A percentile compares a stretch with the other conserved stretches of the same genome.
Evolutionary conservation across 1,140 invertebrate genomes (phyloP).

Genomic region (Pissodes strobi): DNA sequence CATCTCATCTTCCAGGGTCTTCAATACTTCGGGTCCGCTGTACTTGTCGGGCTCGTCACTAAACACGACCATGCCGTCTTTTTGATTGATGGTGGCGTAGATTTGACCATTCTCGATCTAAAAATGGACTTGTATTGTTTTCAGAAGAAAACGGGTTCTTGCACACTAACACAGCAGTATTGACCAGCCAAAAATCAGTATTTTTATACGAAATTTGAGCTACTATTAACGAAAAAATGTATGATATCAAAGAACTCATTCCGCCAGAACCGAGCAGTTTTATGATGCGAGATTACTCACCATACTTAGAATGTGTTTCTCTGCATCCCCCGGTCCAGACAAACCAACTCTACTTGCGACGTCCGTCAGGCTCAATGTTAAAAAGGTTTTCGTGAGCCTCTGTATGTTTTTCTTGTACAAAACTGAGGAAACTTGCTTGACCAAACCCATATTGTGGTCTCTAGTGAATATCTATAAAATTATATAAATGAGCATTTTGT

Average conservation of each 20-base stretch:
- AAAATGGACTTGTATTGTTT: conserved; percentile 23
- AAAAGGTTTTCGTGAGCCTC: conserved; percentile 94
- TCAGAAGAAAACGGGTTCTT: too few species aligned
- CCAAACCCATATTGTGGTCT: conserved; percentile 82
- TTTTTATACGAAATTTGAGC: too few species aligned
- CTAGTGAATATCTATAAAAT: conserved; percentile 70
- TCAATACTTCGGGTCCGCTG: conserved; percentile 84
- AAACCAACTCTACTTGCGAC: conserved; percentile 91
- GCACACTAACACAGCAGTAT: too few species aligned
- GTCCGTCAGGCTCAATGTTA: conserved; percentile 91
- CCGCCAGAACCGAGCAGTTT: too few species aligned
- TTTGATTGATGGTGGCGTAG: conserved; percentile 99
- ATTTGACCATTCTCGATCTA: conserved; percentile 97
- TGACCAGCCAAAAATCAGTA: too few species aligned
- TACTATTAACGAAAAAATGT: too few species aligned
- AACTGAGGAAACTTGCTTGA: conserved; percentile 83
- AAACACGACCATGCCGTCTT: conserved; percentile 97
- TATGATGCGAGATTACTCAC: conserved; percentile 58
- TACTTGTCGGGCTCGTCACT: conserved; percentile 96
- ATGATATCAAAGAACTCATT: too few species aligned
- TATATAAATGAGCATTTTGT: too few species aligned
- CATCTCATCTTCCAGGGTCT: conserved; percentile 86
- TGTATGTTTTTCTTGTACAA: conserved; percentile 97
- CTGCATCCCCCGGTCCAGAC: conserved; percentile 81
- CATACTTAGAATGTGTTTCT: conserved; percentile 95